Evolutionary conservation across 2,888 invertebrate genomes (phyloP), one percentile per base, ranked within the genome.

Genomic region (Platypus cylindrus): DNA sequence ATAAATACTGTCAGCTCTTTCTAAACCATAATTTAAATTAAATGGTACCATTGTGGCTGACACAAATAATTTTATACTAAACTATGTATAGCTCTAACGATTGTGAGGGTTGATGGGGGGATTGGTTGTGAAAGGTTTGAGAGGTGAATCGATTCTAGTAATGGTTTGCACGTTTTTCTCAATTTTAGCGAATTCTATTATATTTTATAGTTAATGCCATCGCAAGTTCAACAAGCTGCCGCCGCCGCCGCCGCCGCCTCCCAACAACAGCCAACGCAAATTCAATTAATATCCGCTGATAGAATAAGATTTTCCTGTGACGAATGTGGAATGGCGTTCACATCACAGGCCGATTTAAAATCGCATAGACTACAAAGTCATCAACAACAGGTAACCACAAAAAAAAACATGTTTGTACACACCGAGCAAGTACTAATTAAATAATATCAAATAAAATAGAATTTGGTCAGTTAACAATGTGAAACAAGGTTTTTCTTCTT

Each of bases 261-360:
- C n/a, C n/a, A n/a, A n/a, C 58, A 56, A 22, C 62, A 60, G 38
- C 56, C 60, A 3, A 59, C 70, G 1, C 71, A 71, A 46, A 71
- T 72, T 45, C 71, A 72, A 58, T 71, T 72, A 24, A 71, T 72
- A 2, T 66, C 71, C 3, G 69, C 71, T 1, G 71, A 71, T 51
- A 49, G 63, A 7, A 62, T 63, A 30, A 47, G 60, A 28, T 61
- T 50, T 43, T 59, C 62, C 1, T 63, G 63, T 35, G 62, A 63
- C 37, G 63, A 63, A 45, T 63, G 63, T 38, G 63, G 63, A 2
- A 46, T 62, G 17, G 62, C 62, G 1, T 62, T 62, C 41, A 50
- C 48, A 18, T 59, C 60, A 2, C 63, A 62, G 37, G 47, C 53
- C 3, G 63, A 63, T 28, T 40, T 63, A 33, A 63, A 63, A 40